These are phyloP conservation scores for Papilio protenor DNA, from an alignment of 2,888 invertebrate species.

Conservation along the genomic window DNA sequence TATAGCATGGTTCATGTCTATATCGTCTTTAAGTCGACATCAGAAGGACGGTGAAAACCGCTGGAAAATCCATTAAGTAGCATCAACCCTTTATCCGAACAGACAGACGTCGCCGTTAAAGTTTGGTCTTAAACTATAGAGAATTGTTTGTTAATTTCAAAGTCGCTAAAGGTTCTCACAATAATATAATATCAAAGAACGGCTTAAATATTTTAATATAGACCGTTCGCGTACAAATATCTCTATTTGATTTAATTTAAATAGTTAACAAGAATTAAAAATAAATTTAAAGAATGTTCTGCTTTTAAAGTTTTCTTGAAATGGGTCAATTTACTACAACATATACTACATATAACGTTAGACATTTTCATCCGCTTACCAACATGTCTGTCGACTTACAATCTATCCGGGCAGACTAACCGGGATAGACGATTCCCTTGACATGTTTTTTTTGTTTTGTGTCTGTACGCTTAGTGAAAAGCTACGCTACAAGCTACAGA, in stretches of 20 bases:
- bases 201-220: no score
- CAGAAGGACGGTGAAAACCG: neutral
- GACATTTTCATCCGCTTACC: neutral
- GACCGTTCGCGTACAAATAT: no score
- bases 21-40: neutral
- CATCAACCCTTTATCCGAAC: conserved; percentile 19
- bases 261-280: no score
- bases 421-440: conserved; percentile 15
- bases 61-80: conserved; percentile 27
- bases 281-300: no score
- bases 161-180: neutral
- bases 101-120: conserved; percentile 15
- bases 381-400: neutral
- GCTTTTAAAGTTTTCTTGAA: no score
- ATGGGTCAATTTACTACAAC: no score
- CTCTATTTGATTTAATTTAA: no score
- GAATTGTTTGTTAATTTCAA: neutral
- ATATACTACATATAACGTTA: neutral
- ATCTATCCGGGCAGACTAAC: conserved; percentile 21
- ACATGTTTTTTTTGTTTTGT: conserved; percentile 43
- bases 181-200: neutral
- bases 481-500: conserved; percentile 63
- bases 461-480: conserved; percentile 60
- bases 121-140: conserved; percentile 5
- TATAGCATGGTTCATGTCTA: neutral